phyloP scores from a whole-genome alignment of 2,888 invertebrate genomes.

The Dasypolia templi region DNA sequence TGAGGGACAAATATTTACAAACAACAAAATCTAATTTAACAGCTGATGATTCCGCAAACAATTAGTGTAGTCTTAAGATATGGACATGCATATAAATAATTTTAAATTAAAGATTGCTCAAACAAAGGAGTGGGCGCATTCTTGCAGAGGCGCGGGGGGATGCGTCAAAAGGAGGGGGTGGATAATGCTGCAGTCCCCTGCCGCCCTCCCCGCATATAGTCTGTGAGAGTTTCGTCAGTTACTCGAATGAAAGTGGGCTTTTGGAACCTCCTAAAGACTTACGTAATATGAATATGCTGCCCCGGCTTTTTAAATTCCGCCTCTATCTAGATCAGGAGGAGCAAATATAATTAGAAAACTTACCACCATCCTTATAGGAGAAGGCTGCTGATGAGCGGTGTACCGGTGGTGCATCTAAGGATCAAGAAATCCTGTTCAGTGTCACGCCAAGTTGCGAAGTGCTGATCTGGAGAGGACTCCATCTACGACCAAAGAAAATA shows the following conservation, averaged over 20 bases:
- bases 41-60: not conserved
- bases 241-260: too few species aligned
- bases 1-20: not conserved
- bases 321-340: not conserved
- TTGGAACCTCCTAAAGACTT: not conserved
- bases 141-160: not conserved
- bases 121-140: not conserved
- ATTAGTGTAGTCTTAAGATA: not conserved
- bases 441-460: not conserved
- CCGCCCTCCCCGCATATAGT: not conserved
- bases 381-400: conserved; percentile 18
- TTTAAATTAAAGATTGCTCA: not conserved
- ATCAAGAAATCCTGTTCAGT: too few species aligned
- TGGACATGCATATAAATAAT: not conserved
- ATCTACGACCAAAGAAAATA: conserved; percentile 8
- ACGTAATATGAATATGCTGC: not conserved
- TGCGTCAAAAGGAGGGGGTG: not conserved
- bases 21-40: not conserved
- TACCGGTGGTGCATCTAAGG: not conserved
- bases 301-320: not conserved
- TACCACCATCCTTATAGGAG: conserved; percentile 13
- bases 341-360: not conserved
- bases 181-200: not conserved
- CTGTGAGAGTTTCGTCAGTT: conserved; percentile 8
- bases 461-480: not conserved